Conservation (phyloP, 2,113 vertebrate species). For the Chaenocephalus aceratus region DNA sequence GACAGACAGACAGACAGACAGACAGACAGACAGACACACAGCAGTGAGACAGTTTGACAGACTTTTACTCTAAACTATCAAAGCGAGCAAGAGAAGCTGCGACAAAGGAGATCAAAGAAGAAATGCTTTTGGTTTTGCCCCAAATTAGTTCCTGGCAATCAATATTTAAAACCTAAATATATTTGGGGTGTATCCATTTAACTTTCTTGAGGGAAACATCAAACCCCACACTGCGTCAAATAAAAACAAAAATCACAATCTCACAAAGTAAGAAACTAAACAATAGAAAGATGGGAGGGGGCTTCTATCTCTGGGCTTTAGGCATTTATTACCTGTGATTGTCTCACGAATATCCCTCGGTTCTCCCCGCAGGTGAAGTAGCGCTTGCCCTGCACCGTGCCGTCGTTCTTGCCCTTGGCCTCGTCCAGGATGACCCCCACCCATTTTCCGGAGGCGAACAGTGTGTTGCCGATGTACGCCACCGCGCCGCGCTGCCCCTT, state of each 20-base stretch:
- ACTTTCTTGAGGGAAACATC: conserved; percentile 9
- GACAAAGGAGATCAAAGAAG: not conserved
- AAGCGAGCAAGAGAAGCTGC: not conserved
- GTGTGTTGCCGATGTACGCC: conserved; percentile 94
- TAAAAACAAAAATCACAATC: conserved; percentile 8
- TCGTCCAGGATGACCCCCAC: conserved; percentile 97
- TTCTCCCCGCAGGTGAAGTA: conserved; percentile 97
- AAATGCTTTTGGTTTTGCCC: too few species aligned
- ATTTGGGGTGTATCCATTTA: too few species aligned
- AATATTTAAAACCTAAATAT: too few species aligned
- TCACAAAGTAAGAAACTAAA: not conserved
- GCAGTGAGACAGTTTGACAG: not conserved
- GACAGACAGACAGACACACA: conserved; percentile 21
- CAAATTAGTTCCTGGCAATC: too few species aligned
- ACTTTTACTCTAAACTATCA: not conserved
- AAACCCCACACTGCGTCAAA: conserved; percentile 27
- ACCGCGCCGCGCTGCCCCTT: conserved; percentile 95
- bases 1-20: not conserved
- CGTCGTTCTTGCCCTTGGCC: conserved; percentile 96
- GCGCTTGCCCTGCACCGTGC: conserved; percentile 94
- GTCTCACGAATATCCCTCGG: conserved; percentile 96
- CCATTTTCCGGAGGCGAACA: conserved; percentile 97
- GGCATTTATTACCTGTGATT: conserved; percentile 89
- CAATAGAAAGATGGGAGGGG: not conserved
- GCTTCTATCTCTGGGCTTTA: not conserved